Evolutionary conservation across 2,888 invertebrate species (phyloP), one percentile per base, ranked within the genome.

Genomic region (Serrognathus titanus): DNA sequence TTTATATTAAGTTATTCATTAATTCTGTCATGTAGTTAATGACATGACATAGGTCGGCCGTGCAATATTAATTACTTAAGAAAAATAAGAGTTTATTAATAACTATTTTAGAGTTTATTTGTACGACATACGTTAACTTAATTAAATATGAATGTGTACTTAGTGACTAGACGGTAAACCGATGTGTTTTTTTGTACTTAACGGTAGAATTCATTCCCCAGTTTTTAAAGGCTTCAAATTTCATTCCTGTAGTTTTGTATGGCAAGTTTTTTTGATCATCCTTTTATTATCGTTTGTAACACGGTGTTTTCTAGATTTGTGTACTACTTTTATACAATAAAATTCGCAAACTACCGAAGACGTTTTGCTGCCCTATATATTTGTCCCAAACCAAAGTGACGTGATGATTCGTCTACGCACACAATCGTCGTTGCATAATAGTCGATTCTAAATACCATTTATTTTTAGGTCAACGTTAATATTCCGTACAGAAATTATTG

Each of bases 301-400:
- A 43, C 59, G 63, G 65, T 66, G 66, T 70, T 68, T 69, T 68
- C 63, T 66, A 68, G 62, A 66, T 67, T 69, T 69, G 63, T 69
- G 70, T 70, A 70, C 39, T 55, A 55, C 70, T 70, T 70, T 70
- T 70, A 70, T 70, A 70, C 69, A 66, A 64, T 66, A 65, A 58
- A 57, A 57, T 48, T 50, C 39, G 38, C 24, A 31, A 31, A 31
- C 24, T 31, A 31, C 24, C 24, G 24, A 31, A 31, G 6, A 31
- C 7, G 1, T 31, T 31, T 31, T 31, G 24, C 24, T 31, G 24
- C 24, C 24, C 24, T 6, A 31, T 7, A 31, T 31, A 31, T 6
- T 31, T 31, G 24, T 31, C 24, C 24, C 24, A 3, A 31, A 31
- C 6, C 7, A n/a, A n/a, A n/a, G n/a, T n/a, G n/a, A n/a, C n/a